Base-by-base conservation (phyloP, 2,113 vertebrate genomes). In the Theristicus caerulescens region DNA sequence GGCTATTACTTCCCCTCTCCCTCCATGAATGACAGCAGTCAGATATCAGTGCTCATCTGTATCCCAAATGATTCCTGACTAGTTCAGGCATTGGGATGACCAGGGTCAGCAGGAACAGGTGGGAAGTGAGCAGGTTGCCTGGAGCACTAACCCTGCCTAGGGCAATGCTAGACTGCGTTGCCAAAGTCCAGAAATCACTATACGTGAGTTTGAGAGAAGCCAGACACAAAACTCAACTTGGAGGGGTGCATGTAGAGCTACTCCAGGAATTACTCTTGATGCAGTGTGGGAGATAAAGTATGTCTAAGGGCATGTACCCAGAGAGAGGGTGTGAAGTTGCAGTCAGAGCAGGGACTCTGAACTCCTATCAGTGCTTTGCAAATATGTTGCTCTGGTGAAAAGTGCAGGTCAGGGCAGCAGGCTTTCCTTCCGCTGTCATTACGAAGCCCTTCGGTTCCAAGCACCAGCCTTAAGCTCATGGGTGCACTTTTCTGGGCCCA, bases 271-370 rank as follows among this genome's bases (percentile, higher is more conserved):
- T 36, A 34, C 46, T 59, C 40, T n/a, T 55, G 72, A 21, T 78
- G 44, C 49, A 14, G 11, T 9, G 20, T 1, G 3, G 36, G 54
- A 47, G 34, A 46, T 42, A 19, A 44, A 19, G n/a, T 25, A 7
- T 1, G 2, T 31, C 72, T 24, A 7, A 58, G 85, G 77, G 27
- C 0, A 3, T 2, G 22, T 15, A 16, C 52, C 11, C 31, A 19
- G 44, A 38, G 18, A 11, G 34, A 25, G 40, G 22, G 10, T 34
- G 34, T 38, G 44, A 65, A 58, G 29, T 6, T 2, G 2, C 44
- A 18, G 25, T 29, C 55, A 4, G 51, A 88, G 26, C 4, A 1
- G 46, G 61, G 52, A 5, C 27, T 66, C 46, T n/a, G 21, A 52
- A 9, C 31, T 84, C 62, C n/a, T n/a, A 0, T 8, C 3, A 3